phyloP scores from a whole-genome alignment of 1,140 invertebrate genomes.

The Dysdera silvatica region DNA sequence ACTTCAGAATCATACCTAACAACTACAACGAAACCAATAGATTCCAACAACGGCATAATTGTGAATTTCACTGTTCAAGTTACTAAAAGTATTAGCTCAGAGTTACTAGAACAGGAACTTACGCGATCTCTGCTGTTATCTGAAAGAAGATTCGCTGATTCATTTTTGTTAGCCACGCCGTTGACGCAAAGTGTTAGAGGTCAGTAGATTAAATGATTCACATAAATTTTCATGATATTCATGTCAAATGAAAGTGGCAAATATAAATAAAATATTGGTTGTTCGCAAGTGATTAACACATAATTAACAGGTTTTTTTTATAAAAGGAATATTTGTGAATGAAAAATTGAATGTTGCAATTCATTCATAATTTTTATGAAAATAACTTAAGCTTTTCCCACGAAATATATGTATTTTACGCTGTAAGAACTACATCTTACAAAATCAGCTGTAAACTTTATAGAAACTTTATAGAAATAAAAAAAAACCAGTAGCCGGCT shows the following conservation, averaged over 20 bases:
- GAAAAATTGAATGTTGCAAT: background rate
- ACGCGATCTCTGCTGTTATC: background rate
- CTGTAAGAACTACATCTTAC: too few relatives aligned
- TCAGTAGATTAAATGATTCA: constrained; percentile 6
- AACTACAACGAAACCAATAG: too few relatives aligned
- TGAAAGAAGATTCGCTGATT: constrained; percentile 12
- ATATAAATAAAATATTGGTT: too few relatives aligned
- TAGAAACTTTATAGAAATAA: too few relatives aligned
- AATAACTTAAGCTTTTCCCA: too few relatives aligned
- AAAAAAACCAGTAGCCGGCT: too few relatives aligned
- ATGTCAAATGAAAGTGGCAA: too few relatives aligned
- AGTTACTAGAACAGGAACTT: constrained; percentile 17
- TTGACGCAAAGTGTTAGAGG: constrained; percentile 11
- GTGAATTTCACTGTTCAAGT: constrained; percentile 61
- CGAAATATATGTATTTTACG: too few relatives aligned
- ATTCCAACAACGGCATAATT: constrained; percentile 50
- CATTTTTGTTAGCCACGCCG: constrained; percentile 10
- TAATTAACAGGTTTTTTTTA: too few relatives aligned
- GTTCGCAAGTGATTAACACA: too few relatives aligned
- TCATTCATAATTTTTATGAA: constrained; percentile 1
- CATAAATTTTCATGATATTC: background rate
- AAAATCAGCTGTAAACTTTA: too few relatives aligned
- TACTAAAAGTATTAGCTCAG: constrained; percentile 31
- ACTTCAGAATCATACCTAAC: too few relatives aligned
- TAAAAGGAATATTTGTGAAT: background rate